A percentile compares a stretch with the other conserved stretches of the same genome.
Conservation (phyloP, 2,797 vertebrate species). For the Danio kyathit region DNA sequence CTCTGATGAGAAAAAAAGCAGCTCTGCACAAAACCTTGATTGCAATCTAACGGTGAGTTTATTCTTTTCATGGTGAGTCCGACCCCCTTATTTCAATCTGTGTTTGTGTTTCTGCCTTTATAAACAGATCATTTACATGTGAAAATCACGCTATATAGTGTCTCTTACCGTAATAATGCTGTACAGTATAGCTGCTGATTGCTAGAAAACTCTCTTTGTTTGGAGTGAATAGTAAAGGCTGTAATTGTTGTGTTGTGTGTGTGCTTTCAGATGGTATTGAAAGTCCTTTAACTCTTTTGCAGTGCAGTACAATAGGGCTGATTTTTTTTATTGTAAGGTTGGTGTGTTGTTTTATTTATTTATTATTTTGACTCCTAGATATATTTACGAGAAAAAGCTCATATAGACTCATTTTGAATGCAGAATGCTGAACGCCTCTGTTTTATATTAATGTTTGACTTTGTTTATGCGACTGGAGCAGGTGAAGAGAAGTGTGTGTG, state of each 20-base stretch:
- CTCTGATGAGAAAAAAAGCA: constrained; percentile 28
- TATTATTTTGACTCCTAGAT: too few species aligned
- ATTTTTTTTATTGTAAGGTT: constrained; percentile 33
- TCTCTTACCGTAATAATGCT: constrained; percentile 13
- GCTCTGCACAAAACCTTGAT: constrained; percentile 54
- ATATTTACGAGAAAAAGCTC: not conserved
- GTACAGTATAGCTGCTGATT: constrained; percentile 55
- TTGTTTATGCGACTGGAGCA: constrained; percentile 8
- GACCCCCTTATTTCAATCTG: constrained; percentile 41
- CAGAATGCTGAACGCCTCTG: constrained; percentile 1
- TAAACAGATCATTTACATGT: constrained; percentile 20
- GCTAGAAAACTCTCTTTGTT: constrained; percentile 48
- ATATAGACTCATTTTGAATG: constrained; percentile 38
- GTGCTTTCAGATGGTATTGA: not conserved
- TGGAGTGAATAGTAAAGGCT: constrained; percentile 1
- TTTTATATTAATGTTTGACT: constrained; percentile 7
- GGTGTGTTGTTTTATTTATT: too few species aligned
- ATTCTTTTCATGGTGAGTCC: constrained; percentile 45
- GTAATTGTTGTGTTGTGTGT: not conserved
- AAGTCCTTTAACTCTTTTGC: constrained; percentile 1
- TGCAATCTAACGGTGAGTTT: constrained; percentile 60
- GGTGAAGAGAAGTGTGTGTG: not conserved
- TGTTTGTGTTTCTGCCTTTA: constrained; percentile 40
- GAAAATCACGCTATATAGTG: constrained; percentile 25
- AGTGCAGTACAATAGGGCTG: constrained; percentile 16